A percentile compares a stretch with the other conserved stretches of the same genome.
These are phyloP conservation scores for Indri indri DNA, from an alignment of 2,113 vertebrate genomes.

Conservation along the genomic window DNA sequence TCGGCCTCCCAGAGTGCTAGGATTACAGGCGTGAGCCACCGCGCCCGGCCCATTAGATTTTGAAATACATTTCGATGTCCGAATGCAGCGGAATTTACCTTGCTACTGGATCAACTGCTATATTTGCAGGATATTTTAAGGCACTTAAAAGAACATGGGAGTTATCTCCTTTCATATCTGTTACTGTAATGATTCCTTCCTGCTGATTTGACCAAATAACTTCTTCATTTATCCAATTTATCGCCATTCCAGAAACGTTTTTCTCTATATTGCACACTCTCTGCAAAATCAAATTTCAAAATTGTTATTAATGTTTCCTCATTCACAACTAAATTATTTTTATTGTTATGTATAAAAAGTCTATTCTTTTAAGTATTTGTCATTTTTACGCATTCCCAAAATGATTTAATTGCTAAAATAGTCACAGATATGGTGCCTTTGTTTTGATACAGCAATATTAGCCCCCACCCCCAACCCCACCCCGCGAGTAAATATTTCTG, in stretches of 20 bases:
- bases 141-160: slow-evolving; percentile 85
- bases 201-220: slow-evolving; percentile 90
- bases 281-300: slow-evolving; percentile 82
- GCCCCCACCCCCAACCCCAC: too few species aligned
- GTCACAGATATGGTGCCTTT: not conserved
- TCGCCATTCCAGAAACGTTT: slow-evolving; percentile 91
- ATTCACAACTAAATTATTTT: not conserved
- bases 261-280: slow-evolving; percentile 87
- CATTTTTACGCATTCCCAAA: not conserved
- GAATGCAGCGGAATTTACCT: slow-evolving; percentile 86
- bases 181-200: slow-evolving; percentile 89
- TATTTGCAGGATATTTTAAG: slow-evolving; percentile 85
- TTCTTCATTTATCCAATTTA: slow-evolving; percentile 92
- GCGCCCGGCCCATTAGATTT: not conserved
- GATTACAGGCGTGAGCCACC: too few species aligned
- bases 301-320: not conserved
- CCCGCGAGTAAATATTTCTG: not conserved
- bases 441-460: not conserved
- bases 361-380: not conserved
- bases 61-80: not conserved
- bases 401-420: not conserved
- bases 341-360: not conserved
- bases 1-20: too few species aligned
- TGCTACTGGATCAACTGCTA: slow-evolving; percentile 88
- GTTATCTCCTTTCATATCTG: slow-evolving; percentile 88